A percentile compares a stretch with the other conserved stretches of the same genome.
Evolutionary conservation across 2,113 vertebrate genomes (phyloP).

Genomic region (Brachyhypopomus occidentalis): DNA sequence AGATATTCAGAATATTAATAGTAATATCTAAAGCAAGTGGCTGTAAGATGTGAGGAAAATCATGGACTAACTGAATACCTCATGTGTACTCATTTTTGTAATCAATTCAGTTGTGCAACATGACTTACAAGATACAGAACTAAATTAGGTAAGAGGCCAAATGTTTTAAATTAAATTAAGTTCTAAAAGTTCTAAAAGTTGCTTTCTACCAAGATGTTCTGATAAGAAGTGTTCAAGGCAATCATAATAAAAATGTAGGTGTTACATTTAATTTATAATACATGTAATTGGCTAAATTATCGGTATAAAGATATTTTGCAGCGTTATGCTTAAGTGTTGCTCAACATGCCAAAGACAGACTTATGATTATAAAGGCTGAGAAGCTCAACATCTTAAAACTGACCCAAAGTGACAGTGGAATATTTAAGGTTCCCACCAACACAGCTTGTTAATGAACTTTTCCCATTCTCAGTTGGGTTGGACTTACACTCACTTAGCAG

Average conservation of each 20-base stretch:
- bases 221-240: neutral
- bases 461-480: constrained; percentile 20
- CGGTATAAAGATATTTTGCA: too few species aligned
- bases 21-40: neutral
- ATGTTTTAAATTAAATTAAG: too few species aligned
- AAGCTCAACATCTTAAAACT: neutral
- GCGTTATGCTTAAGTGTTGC: neutral
- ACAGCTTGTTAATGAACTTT: constrained; percentile 39
- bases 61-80: neutral
- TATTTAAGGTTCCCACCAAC: constrained; percentile 24
- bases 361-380: neutral
- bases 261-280: too few species aligned
- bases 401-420: constrained; percentile 36
- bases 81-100: neutral
- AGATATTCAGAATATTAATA: too few species aligned
- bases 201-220: neutral
- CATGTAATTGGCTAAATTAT: neutral
- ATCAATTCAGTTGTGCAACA: neutral
- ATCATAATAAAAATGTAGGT: neutral
- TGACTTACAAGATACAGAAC: constrained; percentile 1
- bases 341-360: neutral
- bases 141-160: neutral
- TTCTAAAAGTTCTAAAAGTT: neutral
- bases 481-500: constrained; percentile 32
- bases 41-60: neutral